A percentile compares a stretch with the other conserved stretches of the same genome.
These are phyloP conservation scores for Drosophila neocordata DNA, from an alignment of 1,140 invertebrate genomes.

Conservation along the genomic window DNA sequence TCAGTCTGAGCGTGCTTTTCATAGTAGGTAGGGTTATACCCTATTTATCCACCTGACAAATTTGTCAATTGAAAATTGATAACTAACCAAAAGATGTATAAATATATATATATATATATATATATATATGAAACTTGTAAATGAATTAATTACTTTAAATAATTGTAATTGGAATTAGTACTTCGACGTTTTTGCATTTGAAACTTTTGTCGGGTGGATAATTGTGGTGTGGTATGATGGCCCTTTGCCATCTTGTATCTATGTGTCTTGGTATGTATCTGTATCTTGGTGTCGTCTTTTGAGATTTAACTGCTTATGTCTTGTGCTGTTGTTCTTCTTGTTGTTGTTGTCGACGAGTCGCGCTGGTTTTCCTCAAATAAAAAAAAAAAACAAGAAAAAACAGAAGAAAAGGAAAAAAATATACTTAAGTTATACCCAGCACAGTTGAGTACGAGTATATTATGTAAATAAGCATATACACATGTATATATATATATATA, in stretches of 20 bases:
- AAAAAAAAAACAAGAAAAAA: too few species aligned
- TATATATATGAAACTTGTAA: too few species aligned
- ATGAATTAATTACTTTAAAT: too few species aligned
- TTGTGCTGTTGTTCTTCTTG: conserved; percentile 24
- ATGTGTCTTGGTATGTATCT: too few species aligned
- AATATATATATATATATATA: too few species aligned
- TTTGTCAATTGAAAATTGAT: conserved; percentile 25
- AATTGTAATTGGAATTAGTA: too few species aligned
- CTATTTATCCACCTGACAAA: conserved; percentile 32
- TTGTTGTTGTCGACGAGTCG: conserved; percentile 21
- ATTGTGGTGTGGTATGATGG: too few species aligned
- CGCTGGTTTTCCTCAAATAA: conserved; percentile 46
- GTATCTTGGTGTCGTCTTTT: conserved; percentile 16
- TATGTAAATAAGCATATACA: conserved; percentile 62
- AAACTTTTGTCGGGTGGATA: conserved; percentile 28
- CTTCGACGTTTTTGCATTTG: too few species aligned
- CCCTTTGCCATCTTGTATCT: too few species aligned
- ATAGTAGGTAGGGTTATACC: too few species aligned
- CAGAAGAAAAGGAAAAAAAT: conserved; percentile 14
- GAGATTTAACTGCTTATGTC: conserved; percentile 8
- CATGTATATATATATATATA: background rate
- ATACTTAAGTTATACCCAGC: conserved; percentile 14
- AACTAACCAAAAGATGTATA: too few species aligned
- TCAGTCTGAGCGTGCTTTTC: conserved; percentile 14
- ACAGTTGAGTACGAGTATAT: conserved; percentile 45